Evolutionary conservation across 2,888 invertebrate species (phyloP), one percentile per base, ranked within the genome.

Genomic region (Xanthorhoe designata): DNA sequence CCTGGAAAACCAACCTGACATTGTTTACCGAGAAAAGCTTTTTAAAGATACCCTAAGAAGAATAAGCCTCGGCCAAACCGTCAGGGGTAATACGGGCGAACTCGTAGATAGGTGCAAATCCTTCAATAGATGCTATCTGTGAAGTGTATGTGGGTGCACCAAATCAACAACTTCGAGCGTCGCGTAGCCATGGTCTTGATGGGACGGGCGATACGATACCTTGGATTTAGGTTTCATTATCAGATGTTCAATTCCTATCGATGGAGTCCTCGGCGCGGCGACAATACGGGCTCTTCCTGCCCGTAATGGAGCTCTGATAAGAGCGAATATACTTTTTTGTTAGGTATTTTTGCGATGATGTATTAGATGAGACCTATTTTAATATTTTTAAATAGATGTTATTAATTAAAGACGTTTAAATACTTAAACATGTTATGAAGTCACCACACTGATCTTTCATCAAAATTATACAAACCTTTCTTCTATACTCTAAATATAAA

Each of bases 201-300:
- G 42, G 2, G 42, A 42, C 5, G 42, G 10, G 3, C 5, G n/a
- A n/a, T 42, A 42, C n/a, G 9, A n/a, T 2, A 5, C 42, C 42
- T 45, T 45, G 45, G 15, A 45, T 45, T 45, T 15, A n/a, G 45
- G 45, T 45, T 45, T 45, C n/a, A 45, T 10, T n/a, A 45, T 45
- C 45, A n/a, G 15, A 45, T 45, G 3, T 45, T 45, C 15, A 45
- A 45, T 45, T 45, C 45, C 0, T 1, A 38, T 38, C 10, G 32
- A 5, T 7, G 35, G n/a, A 13, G 42, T 42, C 35, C 2, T 35
- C 24, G 3, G 35, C 38, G 38, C 38, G 35, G 38, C 13, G 38
- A 0, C 13, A 13, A 38, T 38, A 38, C 10, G 13, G 32, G 32
- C 38, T 38, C 10, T 38, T 38, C 38, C 38, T 38, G 35, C 13